Conservation (phyloP, 1,140 invertebrate genomes). For the Drosophila neocordata region DNA sequence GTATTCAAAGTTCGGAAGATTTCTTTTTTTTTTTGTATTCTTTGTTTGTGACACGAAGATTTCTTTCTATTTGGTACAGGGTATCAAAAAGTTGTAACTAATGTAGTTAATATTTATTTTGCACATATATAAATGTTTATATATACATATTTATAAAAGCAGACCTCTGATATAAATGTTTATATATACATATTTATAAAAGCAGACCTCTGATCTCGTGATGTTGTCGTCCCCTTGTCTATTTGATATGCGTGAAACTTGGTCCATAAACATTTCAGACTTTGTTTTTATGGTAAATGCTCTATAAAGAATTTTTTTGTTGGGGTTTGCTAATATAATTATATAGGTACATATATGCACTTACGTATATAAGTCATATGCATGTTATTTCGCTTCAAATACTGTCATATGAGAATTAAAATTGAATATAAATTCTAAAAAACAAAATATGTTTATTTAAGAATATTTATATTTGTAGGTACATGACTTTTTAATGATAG, state of each 20-base stretch:
- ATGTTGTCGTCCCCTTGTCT: slow-evolving; percentile 4
- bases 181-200: not conserved
- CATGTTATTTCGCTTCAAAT: too few species aligned
- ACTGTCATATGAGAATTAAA: not conserved
- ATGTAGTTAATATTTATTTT: not conserved
- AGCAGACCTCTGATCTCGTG: slow-evolving; percentile 1
- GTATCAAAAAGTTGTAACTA: not conserved
- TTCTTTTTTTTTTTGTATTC: too few species aligned
- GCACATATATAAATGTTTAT: not conserved
- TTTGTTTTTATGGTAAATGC: not conserved
- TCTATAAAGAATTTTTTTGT: not conserved
- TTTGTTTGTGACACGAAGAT: too few species aligned
- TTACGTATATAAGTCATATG: not conserved
- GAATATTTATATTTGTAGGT: not conserved
- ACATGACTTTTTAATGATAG: not conserved
- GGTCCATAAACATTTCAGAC: slow-evolving; percentile 3
- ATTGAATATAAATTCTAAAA: too few species aligned
- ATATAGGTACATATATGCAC: not conserved
- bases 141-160: not conserved
- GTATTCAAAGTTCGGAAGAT: too few species aligned
- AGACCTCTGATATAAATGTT: not conserved
- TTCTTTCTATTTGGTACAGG: not conserved
- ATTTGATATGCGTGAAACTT: slow-evolving; percentile 2
- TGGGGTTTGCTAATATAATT: not conserved
- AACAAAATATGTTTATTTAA: not conserved